These are phyloP conservation scores for Caretta caretta DNA, from an alignment of 2,113 vertebrate genomes.

Conservation along the genomic window DNA sequence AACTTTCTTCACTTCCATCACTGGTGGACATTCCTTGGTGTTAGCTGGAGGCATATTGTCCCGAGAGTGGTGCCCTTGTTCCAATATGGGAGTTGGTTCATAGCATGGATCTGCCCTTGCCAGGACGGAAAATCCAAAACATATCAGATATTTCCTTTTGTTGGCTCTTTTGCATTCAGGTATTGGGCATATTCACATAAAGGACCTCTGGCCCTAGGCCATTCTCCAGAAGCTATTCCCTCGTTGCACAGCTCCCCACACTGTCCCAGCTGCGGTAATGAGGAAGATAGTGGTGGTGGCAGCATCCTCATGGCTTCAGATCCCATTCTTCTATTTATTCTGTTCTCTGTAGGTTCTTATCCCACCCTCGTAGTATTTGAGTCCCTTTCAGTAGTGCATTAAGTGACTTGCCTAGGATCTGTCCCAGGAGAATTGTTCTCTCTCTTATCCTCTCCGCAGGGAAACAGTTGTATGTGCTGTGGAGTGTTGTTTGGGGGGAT, in stretches of 20 bases:
- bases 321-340: not conserved
- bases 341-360: not conserved
- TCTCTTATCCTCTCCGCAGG: constrained; percentile 38
- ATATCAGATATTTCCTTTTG: not conserved
- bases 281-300: not conserved
- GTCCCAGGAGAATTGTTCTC: not conserved
- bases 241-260: not conserved
- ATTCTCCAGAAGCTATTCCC: not conserved
- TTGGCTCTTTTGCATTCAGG: not conserved
- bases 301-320: not conserved
- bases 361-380: not conserved
- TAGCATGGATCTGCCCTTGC: not conserved
- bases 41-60: not conserved
- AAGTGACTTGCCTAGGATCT: not conserved
- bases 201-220: not conserved
- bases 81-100: not conserved
- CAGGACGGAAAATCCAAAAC: not conserved
- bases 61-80: not conserved
- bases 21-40: not conserved
- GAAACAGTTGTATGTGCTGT: not conserved
- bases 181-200: not conserved
- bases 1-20: not conserved
- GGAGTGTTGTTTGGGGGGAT: not conserved
- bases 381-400: not conserved
- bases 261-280: not conserved